Evolutionary conservation across 2,113 vertebrate genomes (phyloP).

Genomic region (Jacana jacana): DNA sequence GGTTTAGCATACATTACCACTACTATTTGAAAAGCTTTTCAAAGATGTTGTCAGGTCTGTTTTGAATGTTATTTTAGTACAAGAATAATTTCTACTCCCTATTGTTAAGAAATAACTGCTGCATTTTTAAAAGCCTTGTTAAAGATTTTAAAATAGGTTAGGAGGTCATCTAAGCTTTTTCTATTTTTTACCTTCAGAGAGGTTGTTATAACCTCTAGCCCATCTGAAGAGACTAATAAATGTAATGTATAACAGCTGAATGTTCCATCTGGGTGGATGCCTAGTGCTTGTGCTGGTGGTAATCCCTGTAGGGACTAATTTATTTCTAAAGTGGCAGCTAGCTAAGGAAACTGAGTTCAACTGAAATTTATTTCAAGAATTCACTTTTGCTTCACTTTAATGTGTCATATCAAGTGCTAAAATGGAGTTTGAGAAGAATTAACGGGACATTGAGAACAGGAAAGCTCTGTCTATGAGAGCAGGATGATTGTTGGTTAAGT

Average conservation of each 20-base stretch:
- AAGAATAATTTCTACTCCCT: neutral
- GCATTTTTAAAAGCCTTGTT: constrained; percentile 6
- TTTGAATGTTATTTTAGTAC: neutral
- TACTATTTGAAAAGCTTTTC: neutral
- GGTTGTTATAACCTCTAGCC: constrained; percentile 49
- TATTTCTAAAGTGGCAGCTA: constrained; percentile 4
- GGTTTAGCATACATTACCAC: neutral
- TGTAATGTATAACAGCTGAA: constrained; percentile 37
- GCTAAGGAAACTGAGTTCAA: neutral
- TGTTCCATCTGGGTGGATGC: neutral
- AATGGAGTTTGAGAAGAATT: neutral
- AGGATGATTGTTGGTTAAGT: neutral
- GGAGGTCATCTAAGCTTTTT: constrained; percentile 8
- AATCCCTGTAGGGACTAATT: constrained; percentile 48
- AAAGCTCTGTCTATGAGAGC: neutral
- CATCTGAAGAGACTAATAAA: constrained; percentile 21
- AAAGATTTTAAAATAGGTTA: constrained; percentile 28
- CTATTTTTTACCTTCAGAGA: neutral
- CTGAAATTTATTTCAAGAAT: neutral
- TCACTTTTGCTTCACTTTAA: neutral
- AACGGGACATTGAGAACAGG: neutral
- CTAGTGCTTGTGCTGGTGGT: neutral
- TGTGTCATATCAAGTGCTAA: neutral
- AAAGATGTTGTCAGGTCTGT: neutral
- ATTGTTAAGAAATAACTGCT: neutral